Percentiles rank a stretch among this genome's conserved stretches.
phyloP scores from a whole-genome alignment of 2,797 vertebrate species.

The Cyprinodon diabolis region DNA sequence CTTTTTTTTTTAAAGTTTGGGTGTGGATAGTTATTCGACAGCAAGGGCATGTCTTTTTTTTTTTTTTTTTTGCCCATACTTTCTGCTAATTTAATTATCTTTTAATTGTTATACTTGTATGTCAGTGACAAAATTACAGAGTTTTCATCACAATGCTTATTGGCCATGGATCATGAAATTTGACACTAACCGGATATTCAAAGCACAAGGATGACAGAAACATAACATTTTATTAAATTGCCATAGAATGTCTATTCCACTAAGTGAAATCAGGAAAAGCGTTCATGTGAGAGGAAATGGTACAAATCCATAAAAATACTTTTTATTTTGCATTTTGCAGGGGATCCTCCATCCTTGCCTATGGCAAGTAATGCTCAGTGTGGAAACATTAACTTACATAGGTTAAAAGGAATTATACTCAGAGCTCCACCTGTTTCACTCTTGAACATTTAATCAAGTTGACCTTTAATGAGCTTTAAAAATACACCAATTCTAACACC shows the following conservation, averaged over 20 bases:
- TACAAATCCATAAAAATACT: background rate
- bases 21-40: constrained; percentile 8
- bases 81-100: constrained; percentile 3
- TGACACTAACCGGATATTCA: constrained; percentile 17
- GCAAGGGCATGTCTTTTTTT: constrained; percentile 1
- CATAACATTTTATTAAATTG: background rate
- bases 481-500: constrained; percentile 1
- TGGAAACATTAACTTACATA: background rate
- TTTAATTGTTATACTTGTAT: constrained; percentile 1
- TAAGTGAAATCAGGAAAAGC: background rate
- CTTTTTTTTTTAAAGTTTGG: constrained; percentile 1
- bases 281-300: background rate
- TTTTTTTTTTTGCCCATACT: background rate
- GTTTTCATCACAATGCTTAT: constrained; percentile 10
- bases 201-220: background rate
- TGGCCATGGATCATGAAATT: constrained; percentile 8
- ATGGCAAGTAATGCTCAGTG: background rate
- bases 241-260: background rate
- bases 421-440: constrained; percentile 4
- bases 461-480: background rate
- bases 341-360: background rate
- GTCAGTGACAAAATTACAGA: constrained; percentile 37
- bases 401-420: constrained; percentile 15
- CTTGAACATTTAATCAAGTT: constrained; percentile 2
- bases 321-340: background rate